Evolutionary conservation across 2,797 vertebrate species (phyloP), one percentile per base, ranked within the genome.

Genomic region (Catamblyrhynchus diadema): DNA sequence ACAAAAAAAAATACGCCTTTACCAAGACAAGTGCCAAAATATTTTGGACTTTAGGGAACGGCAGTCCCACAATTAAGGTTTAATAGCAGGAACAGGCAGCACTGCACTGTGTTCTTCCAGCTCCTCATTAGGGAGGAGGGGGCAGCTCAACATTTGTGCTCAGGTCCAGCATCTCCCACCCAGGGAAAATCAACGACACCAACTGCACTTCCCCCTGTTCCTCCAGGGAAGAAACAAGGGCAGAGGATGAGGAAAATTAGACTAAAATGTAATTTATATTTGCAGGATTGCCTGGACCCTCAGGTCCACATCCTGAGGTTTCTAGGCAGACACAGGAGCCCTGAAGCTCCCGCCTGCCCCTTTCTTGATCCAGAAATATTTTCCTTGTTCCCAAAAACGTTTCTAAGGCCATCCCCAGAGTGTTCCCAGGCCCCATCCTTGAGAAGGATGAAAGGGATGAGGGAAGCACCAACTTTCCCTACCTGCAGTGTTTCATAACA

Each of bases 21-120:
- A 87, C 47, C 74, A 25, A 93, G 91, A 88, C 35, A 35, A 95
- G 75, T 94, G 96, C 91, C 95, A 96, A 95, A 95, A 94, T 92
- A 96, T 96, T 95, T 92, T 60, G 87, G 87, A 81, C 81, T 92
- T 93, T 12, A 64, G 91, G 91, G 27, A 92, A 60, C 2, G 2
- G 60, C 79, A 87, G 81, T 45, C 67, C 60, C 75, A n/a, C 91
- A 89, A 91, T 92, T 93, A 94, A 86, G 67, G 77, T 80, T 93
- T 96, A 94, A 91, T 66, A 77, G 87, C 0, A 61, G 83, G 25
- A 94, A 78, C 27, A 70, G 50, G 74, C 84, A 79, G 24, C 45
- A 10, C 25, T 72, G 69, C 44, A 5, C 78, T 64, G 86, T 3
- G 5, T 54, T 62, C 91, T 77, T 70, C 65, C 61, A 88, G 90